phyloP scores from a whole-genome alignment of 2,797 vertebrate species.

The Simalia tracyae region DNA sequence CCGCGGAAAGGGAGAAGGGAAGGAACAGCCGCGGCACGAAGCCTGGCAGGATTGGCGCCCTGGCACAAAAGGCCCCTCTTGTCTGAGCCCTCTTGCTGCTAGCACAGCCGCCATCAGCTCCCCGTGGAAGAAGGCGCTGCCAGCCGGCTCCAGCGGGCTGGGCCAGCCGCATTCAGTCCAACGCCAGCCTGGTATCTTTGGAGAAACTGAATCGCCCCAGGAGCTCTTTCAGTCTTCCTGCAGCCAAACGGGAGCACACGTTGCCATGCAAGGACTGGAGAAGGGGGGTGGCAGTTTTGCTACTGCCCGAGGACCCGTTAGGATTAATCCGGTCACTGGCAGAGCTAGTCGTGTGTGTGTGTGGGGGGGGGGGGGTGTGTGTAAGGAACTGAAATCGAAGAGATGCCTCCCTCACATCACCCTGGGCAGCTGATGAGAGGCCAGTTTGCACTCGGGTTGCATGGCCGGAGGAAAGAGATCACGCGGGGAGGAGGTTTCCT shows the following conservation, averaged over 20 bases:
- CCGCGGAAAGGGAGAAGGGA: not conserved
- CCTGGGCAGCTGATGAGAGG: too few species aligned
- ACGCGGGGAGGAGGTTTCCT: not conserved
- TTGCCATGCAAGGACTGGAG: rapidly evolving
- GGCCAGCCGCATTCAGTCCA: conserved; percentile 70
- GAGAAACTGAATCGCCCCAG: not conserved
- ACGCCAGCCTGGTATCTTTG: conserved; percentile 37
- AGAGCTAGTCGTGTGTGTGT: too few species aligned
- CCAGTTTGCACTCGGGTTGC: too few species aligned
- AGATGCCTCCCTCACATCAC: too few species aligned
- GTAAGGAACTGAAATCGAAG: too few species aligned
- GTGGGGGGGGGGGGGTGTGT: too few species aligned
- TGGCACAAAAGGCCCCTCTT: conserved; percentile 67
- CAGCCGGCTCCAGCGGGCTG: conserved; percentile 50
- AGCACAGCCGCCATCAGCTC: conserved; percentile 52
- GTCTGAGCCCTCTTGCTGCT: conserved; percentile 64
- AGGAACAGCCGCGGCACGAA: not conserved
- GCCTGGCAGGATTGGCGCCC: conserved; percentile 43
- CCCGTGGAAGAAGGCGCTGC: conserved; percentile 48
- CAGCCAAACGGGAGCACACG: not conserved
- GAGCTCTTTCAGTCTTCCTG: not conserved
- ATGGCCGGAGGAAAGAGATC: not conserved
- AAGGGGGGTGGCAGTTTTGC: not conserved
- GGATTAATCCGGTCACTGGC: too few species aligned
- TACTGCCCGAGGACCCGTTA: too few species aligned